These are phyloP conservation scores for Adineta ricciae DNA, from an alignment of 2,888 invertebrate genomes.

Conservation along the genomic window DNA sequence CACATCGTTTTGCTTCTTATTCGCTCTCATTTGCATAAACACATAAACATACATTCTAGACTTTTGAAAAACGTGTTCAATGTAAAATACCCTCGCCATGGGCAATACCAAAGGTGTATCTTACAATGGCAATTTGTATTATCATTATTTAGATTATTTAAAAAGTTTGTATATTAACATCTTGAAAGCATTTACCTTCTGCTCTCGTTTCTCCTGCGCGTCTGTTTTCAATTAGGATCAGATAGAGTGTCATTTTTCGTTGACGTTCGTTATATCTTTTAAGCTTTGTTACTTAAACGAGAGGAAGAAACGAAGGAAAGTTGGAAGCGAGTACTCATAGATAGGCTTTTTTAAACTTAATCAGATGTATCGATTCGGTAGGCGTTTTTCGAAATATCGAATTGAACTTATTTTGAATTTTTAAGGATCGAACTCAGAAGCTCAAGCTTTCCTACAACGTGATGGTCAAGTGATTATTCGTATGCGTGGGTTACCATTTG, in stretches of 20 bases:
- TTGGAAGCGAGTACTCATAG: no score
- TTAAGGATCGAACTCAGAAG: constrained; percentile 77
- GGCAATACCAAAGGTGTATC: not conserved
- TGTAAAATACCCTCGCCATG: not conserved
- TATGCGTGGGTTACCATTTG: constrained; percentile 95
- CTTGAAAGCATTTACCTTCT: no score
- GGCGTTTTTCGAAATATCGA: no score
- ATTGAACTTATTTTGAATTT: constrained; percentile 27
- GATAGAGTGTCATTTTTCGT: no score
- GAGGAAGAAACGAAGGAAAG: no score
- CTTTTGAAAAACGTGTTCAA: not conserved
- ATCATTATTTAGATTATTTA: constrained; percentile 15
- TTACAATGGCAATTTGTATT: constrained; percentile 16
- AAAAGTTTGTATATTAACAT: not conserved
- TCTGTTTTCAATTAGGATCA: no score
- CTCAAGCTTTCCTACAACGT: constrained; percentile 84
- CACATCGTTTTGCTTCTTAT: no score
- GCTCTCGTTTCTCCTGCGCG: no score
- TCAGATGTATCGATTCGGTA: no score
- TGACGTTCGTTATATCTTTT: no score
- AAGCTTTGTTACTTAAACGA: no score
- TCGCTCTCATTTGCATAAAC: not conserved
- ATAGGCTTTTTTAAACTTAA: no score
- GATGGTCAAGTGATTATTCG: constrained; percentile 93
- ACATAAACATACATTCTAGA: not conserved